Percentiles rank a stretch among this genome's conserved stretches.
Conservation (phyloP, 2,113 vertebrate genomes). For the Noturus placidus region DNA sequence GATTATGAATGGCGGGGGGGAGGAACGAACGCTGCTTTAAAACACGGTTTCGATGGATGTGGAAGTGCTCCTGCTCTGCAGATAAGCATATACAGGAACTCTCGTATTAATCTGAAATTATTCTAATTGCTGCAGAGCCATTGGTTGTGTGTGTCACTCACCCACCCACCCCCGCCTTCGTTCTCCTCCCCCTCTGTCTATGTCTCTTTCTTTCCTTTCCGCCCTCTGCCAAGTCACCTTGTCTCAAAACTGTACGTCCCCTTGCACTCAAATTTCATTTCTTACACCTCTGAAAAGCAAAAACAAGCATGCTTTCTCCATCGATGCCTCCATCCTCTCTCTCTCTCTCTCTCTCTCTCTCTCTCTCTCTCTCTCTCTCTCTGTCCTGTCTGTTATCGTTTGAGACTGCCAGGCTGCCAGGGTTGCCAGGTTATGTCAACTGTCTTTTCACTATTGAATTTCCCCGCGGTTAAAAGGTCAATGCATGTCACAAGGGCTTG, state of each 20-base stretch:
- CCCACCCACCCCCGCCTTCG: background rate
- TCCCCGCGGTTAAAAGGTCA: constrained; percentile 49
- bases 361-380: background rate
- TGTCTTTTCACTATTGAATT: constrained; percentile 48
- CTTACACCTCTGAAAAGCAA: constrained; percentile 48
- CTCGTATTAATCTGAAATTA: constrained; percentile 58
- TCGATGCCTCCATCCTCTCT: constrained; percentile 48
- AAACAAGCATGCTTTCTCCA: constrained; percentile 12
- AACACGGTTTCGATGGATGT: constrained; percentile 51
- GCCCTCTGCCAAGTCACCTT: constrained; percentile 38
- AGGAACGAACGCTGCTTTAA: constrained; percentile 23
- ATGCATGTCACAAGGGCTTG: constrained; percentile 32
- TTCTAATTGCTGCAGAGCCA: constrained; percentile 54
- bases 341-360: constrained; percentile 49
- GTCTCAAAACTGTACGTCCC: constrained; percentile 46
- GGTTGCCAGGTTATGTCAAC: constrained; percentile 42
- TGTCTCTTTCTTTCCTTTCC: constrained; percentile 42
- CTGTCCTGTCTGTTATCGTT: constrained; percentile 25
- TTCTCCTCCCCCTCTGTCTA: constrained; percentile 24
- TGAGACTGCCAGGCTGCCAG: constrained; percentile 16
- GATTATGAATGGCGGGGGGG: constrained; percentile 37
- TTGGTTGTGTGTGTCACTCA: constrained; percentile 34
- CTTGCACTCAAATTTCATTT: constrained; percentile 54
- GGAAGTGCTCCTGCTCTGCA: constrained; percentile 47
- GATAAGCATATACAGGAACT: constrained; percentile 50